Evolutionary conservation across 2,113 vertebrate species (phyloP).

Genomic region (Paraplagusia blochii): DNA sequence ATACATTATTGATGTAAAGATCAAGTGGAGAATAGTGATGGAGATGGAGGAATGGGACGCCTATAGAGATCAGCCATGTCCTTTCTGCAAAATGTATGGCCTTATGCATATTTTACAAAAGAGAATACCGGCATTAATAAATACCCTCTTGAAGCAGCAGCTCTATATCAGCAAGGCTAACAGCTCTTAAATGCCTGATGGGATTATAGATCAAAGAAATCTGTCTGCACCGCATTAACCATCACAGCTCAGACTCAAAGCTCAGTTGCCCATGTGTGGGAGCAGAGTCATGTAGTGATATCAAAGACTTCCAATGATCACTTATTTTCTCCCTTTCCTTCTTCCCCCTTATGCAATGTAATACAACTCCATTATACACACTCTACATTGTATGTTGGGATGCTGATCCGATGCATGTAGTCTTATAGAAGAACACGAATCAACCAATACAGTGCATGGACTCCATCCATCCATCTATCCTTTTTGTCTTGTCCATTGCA

Average conservation of each 20-base stretch:
- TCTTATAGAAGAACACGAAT: too few species aligned
- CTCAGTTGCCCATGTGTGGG: constrained; percentile 22
- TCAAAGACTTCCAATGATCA: too few species aligned
- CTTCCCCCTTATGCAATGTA: too few species aligned
- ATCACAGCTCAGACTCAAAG: constrained; percentile 52
- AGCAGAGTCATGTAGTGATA: too few species aligned
- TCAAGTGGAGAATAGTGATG: constrained; percentile 42
- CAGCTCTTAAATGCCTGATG: constrained; percentile 46
- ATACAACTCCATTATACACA: too few species aligned
- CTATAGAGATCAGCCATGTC: constrained; percentile 26
- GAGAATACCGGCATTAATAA: constrained; percentile 39
- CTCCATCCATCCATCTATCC: too few species aligned
- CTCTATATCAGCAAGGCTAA: constrained; percentile 11
- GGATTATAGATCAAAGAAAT: constrained; percentile 59
- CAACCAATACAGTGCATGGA: too few species aligned
- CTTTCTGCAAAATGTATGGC: constrained; percentile 34
- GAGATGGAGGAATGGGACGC: constrained; percentile 17
- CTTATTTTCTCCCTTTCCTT: too few species aligned
- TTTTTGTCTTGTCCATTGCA: too few species aligned
- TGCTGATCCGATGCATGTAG: too few species aligned
- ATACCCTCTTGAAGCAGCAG: constrained; percentile 11
- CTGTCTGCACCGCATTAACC: constrained; percentile 48
- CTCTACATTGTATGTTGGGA: too few species aligned
- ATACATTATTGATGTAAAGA: constrained; percentile 52
- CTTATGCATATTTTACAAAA: constrained; percentile 59